phyloP scores from a whole-genome alignment of 2,797 vertebrate species.

The Molossus alvarezi region DNA sequence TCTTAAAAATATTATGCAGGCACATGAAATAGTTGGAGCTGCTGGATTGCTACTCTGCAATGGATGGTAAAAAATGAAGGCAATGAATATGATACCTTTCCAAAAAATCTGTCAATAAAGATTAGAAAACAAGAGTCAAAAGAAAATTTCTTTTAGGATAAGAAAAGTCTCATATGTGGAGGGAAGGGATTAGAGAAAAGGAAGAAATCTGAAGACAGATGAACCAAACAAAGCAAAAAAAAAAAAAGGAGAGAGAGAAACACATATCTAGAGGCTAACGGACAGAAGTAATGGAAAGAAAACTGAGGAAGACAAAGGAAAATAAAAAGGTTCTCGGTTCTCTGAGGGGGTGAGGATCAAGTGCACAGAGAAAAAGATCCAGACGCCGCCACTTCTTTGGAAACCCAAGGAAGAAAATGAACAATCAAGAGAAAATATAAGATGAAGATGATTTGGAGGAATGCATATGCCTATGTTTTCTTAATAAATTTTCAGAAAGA shows the following conservation, averaged over 20 bases:
- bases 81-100: constrained; percentile 5
- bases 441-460: background rate
- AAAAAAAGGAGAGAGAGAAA: background rate
- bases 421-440: constrained; percentile 45
- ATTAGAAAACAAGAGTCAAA: constrained; percentile 34
- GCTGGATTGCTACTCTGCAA: background rate
- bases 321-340: background rate
- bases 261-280: background rate
- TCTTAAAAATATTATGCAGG: background rate
- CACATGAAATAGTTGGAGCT: background rate
- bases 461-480: background rate
- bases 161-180: background rate
- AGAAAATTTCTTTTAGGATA: background rate
- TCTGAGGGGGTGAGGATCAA: background rate
- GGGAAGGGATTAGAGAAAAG: background rate
- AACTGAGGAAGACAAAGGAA: background rate
- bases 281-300: background rate
- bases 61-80: constrained; percentile 40
- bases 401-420: constrained; percentile 32
- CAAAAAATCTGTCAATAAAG: background rate
- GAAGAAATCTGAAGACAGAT: background rate
- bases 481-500: constrained; percentile 39
- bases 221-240: background rate
- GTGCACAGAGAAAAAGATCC: background rate
- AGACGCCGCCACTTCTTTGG: background rate